Evolutionary conservation across 2,113 vertebrate species (phyloP).

Genomic region (Collichthys lucidus): DNA sequence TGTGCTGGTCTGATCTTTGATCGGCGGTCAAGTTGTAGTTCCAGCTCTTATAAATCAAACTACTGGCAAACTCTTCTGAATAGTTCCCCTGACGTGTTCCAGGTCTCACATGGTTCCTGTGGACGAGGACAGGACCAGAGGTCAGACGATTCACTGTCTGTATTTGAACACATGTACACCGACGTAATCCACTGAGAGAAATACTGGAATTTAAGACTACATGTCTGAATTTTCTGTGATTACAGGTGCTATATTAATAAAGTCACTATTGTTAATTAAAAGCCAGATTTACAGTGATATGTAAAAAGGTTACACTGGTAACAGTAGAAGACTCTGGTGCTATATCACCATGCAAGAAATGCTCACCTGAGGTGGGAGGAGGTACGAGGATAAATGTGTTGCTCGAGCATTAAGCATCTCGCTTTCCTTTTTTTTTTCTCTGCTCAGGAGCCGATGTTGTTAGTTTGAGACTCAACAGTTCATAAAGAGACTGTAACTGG

Average conservation of each 20-base stretch:
- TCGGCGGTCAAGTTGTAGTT: slow-evolving; percentile 28
- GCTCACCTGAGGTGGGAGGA: too few relatives aligned
- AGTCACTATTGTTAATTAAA: not conserved
- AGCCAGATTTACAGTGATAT: not conserved
- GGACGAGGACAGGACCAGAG: slow-evolving; percentile 56
- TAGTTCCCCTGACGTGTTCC: slow-evolving; percentile 67
- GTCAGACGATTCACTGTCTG: not conserved
- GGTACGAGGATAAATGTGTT: not conserved
- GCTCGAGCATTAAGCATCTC: not conserved
- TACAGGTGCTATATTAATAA: too few relatives aligned
- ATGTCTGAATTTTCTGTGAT: too few relatives aligned
- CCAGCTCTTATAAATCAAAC: slow-evolving; percentile 21
- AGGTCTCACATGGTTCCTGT: slow-evolving; percentile 60
- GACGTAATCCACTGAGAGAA: not conserved
- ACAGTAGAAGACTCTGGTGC: not conserved
- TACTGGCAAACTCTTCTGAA: not conserved
- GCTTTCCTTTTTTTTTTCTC: not conserved
- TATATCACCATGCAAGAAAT: too few relatives aligned
- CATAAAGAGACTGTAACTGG: not conserved
- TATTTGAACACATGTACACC: not conserved
- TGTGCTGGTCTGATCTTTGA: slow-evolving; percentile 4
- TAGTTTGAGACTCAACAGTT: not conserved
- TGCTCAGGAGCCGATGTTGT: not conserved
- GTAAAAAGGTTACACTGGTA: not conserved
- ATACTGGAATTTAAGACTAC: not conserved